Evolutionary conservation across 2,888 invertebrate genomes (phyloP).

Genomic region (Melinaea marsaeus): DNA sequence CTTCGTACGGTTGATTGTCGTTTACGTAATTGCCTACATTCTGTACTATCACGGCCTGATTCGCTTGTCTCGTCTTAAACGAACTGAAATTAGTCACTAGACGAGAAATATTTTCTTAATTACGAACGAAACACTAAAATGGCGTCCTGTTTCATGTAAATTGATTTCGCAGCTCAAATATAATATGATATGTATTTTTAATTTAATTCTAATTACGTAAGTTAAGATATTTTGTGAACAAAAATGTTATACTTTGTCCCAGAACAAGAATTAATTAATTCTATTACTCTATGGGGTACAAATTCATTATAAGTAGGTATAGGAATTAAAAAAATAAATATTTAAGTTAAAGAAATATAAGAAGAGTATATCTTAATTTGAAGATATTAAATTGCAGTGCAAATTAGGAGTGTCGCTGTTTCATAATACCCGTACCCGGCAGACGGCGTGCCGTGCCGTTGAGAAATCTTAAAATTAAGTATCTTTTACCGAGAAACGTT

Average conservation of each 20-base stretch:
- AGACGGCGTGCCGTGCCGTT: conserved; percentile 22
- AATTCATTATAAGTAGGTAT: no score
- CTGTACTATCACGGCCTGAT: conserved; percentile 52
- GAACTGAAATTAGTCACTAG: conserved; percentile 54
- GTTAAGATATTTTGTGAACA: no score
- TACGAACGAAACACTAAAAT: conserved; percentile 48
- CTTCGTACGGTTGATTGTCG: conserved; percentile 67
- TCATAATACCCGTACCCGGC: conserved; percentile 20
- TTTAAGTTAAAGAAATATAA: conserved; percentile 1
- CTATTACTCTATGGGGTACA: no score
- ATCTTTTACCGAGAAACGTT: conserved; percentile 17
- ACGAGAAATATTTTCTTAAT: conserved; percentile 64
- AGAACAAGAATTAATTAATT: no score
- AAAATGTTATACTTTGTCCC: no score
- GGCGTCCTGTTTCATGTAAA: conserved; percentile 43
- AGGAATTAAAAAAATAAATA: no score
- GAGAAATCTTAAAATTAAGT: conserved; percentile 30
- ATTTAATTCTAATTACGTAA: not conserved
- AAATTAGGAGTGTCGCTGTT: conserved; percentile 24
- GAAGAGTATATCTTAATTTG: conserved; percentile 7
- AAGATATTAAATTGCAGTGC: conserved; percentile 22
- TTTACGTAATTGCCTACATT: conserved; percentile 70
- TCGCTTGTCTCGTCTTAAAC: conserved; percentile 42
- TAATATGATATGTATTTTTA: conserved; percentile 12
- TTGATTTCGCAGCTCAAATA: conserved; percentile 29